Conservation (phyloP, 2,797 vertebrate species). For the Lerista edwardsae region DNA sequence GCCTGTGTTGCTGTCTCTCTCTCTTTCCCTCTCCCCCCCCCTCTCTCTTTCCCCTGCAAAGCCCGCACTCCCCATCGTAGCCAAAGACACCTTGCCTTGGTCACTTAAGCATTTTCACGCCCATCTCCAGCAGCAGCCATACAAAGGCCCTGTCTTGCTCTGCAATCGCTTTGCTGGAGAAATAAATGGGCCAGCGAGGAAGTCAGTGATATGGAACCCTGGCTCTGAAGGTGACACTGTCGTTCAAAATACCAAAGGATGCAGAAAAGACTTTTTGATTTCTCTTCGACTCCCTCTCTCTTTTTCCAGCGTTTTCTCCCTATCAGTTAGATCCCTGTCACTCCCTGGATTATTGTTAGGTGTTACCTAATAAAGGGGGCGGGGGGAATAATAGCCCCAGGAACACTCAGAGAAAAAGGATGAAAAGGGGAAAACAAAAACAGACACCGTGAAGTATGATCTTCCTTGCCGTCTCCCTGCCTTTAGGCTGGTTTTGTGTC, state of each 20-base stretch:
- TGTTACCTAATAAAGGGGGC: slow-evolving; percentile 44
- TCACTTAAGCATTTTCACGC: background rate
- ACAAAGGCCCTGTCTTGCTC: background rate
- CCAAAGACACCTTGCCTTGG: background rate
- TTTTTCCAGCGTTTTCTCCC: fast-evolving
- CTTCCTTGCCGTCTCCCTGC: slow-evolving; percentile 37
- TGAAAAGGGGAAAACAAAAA: slow-evolving; percentile 17
- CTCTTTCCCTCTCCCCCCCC: background rate
- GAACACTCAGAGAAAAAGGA: slow-evolving; percentile 36
- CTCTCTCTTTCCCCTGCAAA: background rate
- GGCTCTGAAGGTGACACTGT: background rate
- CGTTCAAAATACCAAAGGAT: fast-evolving
- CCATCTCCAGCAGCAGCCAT: background rate
- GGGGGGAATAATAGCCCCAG: no score
- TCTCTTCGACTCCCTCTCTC: no score
- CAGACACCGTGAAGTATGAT: background rate
- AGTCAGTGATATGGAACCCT: slow-evolving; percentile 3
- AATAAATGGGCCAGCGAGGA: background rate
- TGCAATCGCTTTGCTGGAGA: background rate
- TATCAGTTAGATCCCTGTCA: background rate
- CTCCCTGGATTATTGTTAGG: background rate
- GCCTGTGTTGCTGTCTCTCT: background rate
- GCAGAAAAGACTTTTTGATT: background rate
- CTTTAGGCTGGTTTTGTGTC: slow-evolving; percentile 30
- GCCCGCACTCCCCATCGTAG: background rate